Base-by-base conservation (phyloP, 2,888 invertebrate species). In the Biston betularia region DNA sequence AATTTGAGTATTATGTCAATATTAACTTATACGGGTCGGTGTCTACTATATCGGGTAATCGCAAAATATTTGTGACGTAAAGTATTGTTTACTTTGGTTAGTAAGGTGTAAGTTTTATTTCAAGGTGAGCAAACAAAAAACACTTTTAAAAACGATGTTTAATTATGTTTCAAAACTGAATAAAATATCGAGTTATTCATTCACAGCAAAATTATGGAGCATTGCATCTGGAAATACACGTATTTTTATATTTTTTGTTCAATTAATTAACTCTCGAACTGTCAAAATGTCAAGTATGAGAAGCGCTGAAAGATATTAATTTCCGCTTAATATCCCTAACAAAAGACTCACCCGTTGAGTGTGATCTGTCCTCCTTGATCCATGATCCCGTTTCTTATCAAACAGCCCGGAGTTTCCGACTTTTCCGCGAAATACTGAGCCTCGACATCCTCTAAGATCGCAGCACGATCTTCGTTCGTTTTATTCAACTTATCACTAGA, bases 401-500 rank as follows among this genome's bases (percentile, higher is more conserved):
- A 78, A 76, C 93, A 93, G 42, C 93, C 92, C 44, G 93, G 93
- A 40, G 93, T 93, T 77, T 93, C 93, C 14, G 83, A 83, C 73
- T 86, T 91, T 10, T 88, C 89, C 45, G 92, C 81, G 62, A 92
- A 76, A 78, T 92, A 87, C 58, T 92, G 86, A 34, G 85, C 88
- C 69, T 93, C 93, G 14, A 89, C 86, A 86, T 93, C 92, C 72
- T 92, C 90, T 76, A 93, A 76, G 63, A 93, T 93, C 40, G 93
- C 93, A 8, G 92, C 89, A 11, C 92, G 86, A 77, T 93, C 93
- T 58, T 88, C 89, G 73, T 92, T 91, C 15, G 84, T 81, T 78
- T 91, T 87, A 73, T 90, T 92, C 78, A 93, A 89, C 82, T 93
- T 93, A 87, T 93, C 93, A 90, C 92, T 90, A 46, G 93, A 93